These are phyloP conservation scores for Eristalis tenax DNA, from an alignment of 2,888 invertebrate species.

Conservation along the genomic window DNA sequence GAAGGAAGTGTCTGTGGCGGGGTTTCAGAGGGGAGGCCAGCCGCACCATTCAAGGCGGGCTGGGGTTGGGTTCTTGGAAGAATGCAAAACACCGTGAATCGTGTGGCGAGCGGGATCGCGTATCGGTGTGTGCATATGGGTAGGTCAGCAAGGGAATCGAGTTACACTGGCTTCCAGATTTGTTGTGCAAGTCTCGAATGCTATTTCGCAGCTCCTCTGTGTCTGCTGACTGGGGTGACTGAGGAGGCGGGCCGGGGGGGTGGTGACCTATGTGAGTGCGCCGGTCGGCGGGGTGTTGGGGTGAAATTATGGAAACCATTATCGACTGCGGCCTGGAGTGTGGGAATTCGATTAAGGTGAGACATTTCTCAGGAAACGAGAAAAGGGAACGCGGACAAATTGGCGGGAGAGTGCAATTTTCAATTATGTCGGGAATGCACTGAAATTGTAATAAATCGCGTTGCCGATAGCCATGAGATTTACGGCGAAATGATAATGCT, in stretches of 20 bases:
- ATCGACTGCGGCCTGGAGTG: conserved; percentile 13
- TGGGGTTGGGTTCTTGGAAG: conserved; percentile 23
- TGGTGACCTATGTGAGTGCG: conserved; percentile 27
- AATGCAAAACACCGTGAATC: conserved; percentile 21
- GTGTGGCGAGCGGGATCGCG: conserved; percentile 35
- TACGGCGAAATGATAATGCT: neutral
- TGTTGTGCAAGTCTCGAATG: conserved; percentile 24
- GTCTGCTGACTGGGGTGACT: neutral
- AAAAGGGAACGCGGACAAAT: neutral
- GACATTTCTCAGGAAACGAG: conserved; percentile 2
- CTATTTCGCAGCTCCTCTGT: neutral
- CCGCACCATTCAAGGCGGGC: neutral
- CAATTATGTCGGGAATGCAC: neutral
- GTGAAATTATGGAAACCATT: conserved; percentile 43
- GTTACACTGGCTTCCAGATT: conserved; percentile 54
- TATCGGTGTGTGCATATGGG: conserved; percentile 16
- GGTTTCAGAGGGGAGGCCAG: neutral
- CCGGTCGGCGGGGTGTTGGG: conserved; percentile 6
- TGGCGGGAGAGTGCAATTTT: neutral
- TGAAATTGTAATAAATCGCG: neutral
- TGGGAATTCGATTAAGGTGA: conserved; percentile 34
- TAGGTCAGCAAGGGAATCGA: conserved; percentile 44
- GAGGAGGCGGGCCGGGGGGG: neutral
- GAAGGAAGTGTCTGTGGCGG: conserved; percentile 16
- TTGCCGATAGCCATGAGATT: neutral